phyloP scores from a whole-genome alignment of 2,888 invertebrate species.

The Teleogryllus oceanicus region DNA sequence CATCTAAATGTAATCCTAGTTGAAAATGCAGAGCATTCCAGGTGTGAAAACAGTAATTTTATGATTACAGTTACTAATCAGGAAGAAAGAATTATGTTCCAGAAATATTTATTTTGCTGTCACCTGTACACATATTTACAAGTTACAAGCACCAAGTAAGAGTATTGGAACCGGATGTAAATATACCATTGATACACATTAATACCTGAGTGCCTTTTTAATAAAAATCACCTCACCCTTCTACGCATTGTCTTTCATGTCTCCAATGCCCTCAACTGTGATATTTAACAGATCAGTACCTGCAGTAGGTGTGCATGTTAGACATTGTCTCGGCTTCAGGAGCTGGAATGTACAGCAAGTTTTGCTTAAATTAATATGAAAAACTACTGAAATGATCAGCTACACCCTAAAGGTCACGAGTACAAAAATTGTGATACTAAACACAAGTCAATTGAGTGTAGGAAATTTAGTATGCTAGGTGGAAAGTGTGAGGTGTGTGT shows the following conservation, averaged over 20 bases:
- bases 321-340: too few relatives aligned
- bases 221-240: neutral
- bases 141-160: neutral
- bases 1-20: slow-evolving; percentile 47
- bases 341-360: too few relatives aligned
- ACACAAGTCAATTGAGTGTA: too few relatives aligned
- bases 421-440: too few relatives aligned
- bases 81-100: neutral
- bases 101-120: slow-evolving; percentile 1
- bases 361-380: too few relatives aligned
- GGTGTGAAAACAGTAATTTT: too few relatives aligned
- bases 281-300: neutral
- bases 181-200: neutral
- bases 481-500: too few relatives aligned
- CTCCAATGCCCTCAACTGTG: neutral
- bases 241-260: neutral
- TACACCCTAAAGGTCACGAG: too few relatives aligned
- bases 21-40: slow-evolving; percentile 24
- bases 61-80: neutral
- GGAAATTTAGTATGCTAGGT: too few relatives aligned
- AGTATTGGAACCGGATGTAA: neutral
- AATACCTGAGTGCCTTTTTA: neutral
- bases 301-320: neutral
- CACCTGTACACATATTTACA: neutral
- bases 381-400: too few relatives aligned